Conservation (phyloP, 2,797 vertebrate genomes). For the Sebastes taczanowskii region DNA sequence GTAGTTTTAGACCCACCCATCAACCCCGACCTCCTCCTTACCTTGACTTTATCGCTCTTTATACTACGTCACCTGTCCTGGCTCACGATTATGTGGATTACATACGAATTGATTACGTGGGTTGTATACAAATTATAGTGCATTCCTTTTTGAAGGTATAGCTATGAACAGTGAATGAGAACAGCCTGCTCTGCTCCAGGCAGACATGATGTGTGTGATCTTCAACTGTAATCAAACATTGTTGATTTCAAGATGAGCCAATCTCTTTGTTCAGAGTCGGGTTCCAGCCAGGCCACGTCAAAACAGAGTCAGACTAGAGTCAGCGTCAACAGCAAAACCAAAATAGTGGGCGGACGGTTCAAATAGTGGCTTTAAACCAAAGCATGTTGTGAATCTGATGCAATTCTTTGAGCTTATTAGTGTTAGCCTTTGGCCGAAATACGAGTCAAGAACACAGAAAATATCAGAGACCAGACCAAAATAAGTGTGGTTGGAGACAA, state of each 20-base stretch:
- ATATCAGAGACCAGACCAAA: slow-evolving; percentile 15
- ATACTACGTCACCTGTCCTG: not conserved
- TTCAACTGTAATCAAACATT: not conserved
- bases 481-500: not conserved
- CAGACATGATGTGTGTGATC: not conserved
- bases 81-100: not conserved
- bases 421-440: slow-evolving; percentile 11
- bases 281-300: not conserved
- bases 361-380: not conserved
- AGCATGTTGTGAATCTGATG: not conserved
- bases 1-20: not conserved
- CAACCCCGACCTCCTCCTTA: not conserved
- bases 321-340: slow-evolving; percentile 8
- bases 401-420: not conserved
- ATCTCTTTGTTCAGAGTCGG: not conserved
- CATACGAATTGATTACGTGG: not conserved
- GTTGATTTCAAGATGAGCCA: slow-evolving; percentile 13
- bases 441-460: not conserved
- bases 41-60: too few relatives aligned
- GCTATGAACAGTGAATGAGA: not conserved
- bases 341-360: not conserved
- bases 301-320: not conserved
- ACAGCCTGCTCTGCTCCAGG: not conserved
- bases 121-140: not conserved
- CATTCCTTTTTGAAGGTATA: not conserved